These are phyloP conservation scores for Pelosia muscerda DNA, from an alignment of 2,888 invertebrate species.

Conservation along the genomic window DNA sequence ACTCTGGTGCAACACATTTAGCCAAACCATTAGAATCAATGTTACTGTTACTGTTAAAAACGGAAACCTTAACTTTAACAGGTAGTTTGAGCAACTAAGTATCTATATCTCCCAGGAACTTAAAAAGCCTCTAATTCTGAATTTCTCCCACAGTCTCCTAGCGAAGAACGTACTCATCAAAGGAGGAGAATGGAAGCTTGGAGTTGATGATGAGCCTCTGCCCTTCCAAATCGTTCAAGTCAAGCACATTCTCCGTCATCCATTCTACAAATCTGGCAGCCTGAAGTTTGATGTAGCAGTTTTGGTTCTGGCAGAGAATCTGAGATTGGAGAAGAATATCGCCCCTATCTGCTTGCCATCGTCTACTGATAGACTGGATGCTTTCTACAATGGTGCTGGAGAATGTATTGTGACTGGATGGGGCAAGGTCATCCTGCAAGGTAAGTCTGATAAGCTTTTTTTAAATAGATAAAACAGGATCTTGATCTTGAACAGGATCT, in stretches of 20 bases:
- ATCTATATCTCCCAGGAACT: no score
- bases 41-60: no score
- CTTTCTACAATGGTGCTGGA: constrained; percentile 86
- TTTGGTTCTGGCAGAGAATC: constrained; percentile 88
- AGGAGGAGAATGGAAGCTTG: constrained; percentile 94
- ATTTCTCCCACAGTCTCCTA: constrained; percentile 79
- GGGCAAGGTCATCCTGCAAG: constrained; percentile 92
- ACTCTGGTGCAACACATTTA: no score
- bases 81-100: no score
- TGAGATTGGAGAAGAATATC: constrained; percentile 90
- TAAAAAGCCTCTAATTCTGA: not conserved
- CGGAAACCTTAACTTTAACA: no score
- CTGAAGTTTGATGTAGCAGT: constrained; percentile 91
- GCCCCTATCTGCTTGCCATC: constrained; percentile 90
- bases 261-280: constrained; percentile 88
- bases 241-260: constrained; percentile 90
- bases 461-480: no score
- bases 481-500: no score
- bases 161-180: constrained; percentile 91
- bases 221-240: constrained; percentile 93
- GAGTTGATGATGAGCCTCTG: constrained; percentile 92
- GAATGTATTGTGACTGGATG: constrained; percentile 93
- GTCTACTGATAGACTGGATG: constrained; percentile 80
- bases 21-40: no score
- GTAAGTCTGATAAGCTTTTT: constrained; percentile 78